These are phyloP conservation scores for Sinotaia quadrata DNA, from an alignment of 2,888 invertebrate species.

Conservation along the genomic window DNA sequence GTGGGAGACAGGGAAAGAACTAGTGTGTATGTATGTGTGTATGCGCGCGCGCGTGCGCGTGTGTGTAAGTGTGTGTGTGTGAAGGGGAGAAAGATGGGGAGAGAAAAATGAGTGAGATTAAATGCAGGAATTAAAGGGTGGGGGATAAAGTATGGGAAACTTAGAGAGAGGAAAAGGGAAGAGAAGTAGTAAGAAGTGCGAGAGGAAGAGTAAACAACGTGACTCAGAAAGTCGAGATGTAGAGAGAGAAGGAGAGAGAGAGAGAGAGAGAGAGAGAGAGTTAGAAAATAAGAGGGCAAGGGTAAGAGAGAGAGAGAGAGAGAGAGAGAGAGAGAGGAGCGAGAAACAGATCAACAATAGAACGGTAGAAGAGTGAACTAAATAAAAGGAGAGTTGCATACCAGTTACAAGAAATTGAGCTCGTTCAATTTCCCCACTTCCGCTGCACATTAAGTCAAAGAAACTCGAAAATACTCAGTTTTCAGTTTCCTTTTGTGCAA, in stretches of 20 bases:
- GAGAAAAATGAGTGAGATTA: no score
- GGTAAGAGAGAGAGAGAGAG: no score
- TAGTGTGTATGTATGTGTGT: not conserved
- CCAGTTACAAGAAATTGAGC: no score
- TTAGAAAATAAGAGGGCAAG: not conserved
- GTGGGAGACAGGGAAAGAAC: not conserved
- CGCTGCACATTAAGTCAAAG: no score
- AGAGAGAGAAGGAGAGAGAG: constrained; percentile 7
- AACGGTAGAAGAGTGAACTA: no score
- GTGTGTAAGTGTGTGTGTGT: not conserved
- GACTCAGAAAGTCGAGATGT: not conserved
- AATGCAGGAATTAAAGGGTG: no score
- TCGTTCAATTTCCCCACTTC: no score
- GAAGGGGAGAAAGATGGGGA: constrained; percentile 2
- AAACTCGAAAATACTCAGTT: no score
- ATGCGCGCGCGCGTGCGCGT: not conserved
- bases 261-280: constrained; percentile 17
- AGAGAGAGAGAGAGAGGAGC: no score
- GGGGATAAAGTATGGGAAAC: not conserved
- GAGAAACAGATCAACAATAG: no score
- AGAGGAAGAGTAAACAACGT: not conserved
- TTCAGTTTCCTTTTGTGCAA: no score
- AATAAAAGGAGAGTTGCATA: no score
- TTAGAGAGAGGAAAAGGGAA: not conserved
- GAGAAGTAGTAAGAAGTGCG: not conserved